Evolutionary conservation across 2,797 vertebrate genomes (phyloP), one percentile per base, ranked within the genome.

Genomic region (Ceyx erithaca): DNA sequence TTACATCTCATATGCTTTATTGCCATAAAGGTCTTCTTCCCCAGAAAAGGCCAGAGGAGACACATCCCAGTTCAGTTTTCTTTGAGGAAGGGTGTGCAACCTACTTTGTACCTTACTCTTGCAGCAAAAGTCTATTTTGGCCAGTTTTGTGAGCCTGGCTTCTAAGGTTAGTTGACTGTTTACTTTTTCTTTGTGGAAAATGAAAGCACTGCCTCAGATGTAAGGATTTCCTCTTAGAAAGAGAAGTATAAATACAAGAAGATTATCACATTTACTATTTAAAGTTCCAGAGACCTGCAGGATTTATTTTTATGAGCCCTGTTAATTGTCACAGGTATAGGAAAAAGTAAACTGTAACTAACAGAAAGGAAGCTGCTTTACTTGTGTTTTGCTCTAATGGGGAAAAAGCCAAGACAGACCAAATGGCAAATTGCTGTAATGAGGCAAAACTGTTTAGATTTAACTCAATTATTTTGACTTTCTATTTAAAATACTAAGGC

Each of bases 201-300:
- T 48, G 49, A 89, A 68, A 90, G 58, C 13, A 10, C 37, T 51
- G 45, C 40, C 40, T 66, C 31, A 66, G 25, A 81, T 31, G 87
- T 52, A 91, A 92, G 72, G 69, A 89, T 83, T 89, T 94, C 66
- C 73, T 94, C 87, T 78, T 16, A 67, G 63, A 92, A 87, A 22
- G 40, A 95, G 58, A 92, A 85, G 21, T 61, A 85, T 75, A 95
- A 93, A 92, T 62, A 66, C 14, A 67, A 80, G 55, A 80, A 59
- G 79, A 94, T 90, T 95, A 93, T 87, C 90, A 48, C 35, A 5
- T 77, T 87, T 85, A 51, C 81, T 72, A 57, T 92, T 96, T 87
- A 78, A 92, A 83, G 63, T 69, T 52, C 23, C 35, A 59, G 62
- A 33, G 63, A 92, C 40, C 62, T 59, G 51, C 26, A 61, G 45